These are phyloP conservation scores for Achatina immaculata DNA, from an alignment of 1,140 invertebrate species.

Conservation along the genomic window DNA sequence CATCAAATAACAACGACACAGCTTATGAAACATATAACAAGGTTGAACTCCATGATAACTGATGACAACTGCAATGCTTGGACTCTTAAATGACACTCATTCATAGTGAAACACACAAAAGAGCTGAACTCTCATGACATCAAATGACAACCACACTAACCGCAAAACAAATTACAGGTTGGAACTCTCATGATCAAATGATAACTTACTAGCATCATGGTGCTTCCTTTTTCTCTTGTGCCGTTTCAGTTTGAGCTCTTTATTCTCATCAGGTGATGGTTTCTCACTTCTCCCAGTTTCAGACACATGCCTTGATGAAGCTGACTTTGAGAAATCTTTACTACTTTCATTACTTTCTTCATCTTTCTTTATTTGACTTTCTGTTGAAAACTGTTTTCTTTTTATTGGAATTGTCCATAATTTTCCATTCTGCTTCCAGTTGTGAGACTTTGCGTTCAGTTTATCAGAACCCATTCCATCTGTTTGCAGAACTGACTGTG, in stretches of 20 bases:
- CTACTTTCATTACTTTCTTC: not conserved
- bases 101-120: no score
- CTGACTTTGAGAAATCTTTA: not conserved
- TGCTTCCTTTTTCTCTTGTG: slow-evolving; percentile 12
- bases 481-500: not conserved
- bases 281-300: not conserved
- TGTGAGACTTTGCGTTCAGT: not conserved
- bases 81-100: no score
- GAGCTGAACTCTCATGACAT: no score
- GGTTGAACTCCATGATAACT: no score
- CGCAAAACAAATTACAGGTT: no score
- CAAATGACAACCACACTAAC: no score
- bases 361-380: not conserved
- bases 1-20: no score
- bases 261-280: not conserved
- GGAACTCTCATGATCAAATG: no score
- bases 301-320: not conserved
- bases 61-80: no score
- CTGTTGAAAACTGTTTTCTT: not conserved
- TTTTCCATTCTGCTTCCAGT: slow-evolving; percentile 30
- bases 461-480: not conserved
- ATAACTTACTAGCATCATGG: slow-evolving; percentile 18
- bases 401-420: slow-evolving; percentile 13
- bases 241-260: not conserved
- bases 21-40: no score